Conservation (phyloP, 2,888 invertebrate genomes). For the Suillia variegata region DNA sequence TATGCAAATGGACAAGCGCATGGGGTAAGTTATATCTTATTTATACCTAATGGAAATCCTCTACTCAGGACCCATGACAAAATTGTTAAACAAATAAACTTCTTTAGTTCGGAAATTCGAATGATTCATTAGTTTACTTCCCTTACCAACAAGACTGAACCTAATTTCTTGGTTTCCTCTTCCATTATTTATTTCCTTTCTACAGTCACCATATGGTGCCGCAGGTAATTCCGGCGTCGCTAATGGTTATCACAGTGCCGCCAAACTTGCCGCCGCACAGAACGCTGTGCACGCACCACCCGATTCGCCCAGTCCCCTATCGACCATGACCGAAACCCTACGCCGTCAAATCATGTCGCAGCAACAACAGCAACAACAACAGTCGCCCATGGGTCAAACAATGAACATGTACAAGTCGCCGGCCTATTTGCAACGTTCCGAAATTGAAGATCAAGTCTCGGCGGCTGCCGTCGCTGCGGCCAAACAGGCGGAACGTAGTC, state of each 20-base stretch:
- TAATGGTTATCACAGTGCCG: slow-evolving; percentile 53
- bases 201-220: slow-evolving; percentile 43
- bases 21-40: slow-evolving; percentile 37
- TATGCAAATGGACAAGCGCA: slow-evolving; percentile 57
- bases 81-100: background rate
- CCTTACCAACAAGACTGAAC: too few relatives aligned
- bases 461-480: slow-evolving; percentile 48
- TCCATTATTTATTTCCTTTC: background rate
- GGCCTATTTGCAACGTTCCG: slow-evolving; percentile 56
- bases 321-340: slow-evolving; percentile 55
- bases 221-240: slow-evolving; percentile 37
- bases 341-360: slow-evolving; percentile 57
- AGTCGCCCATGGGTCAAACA: slow-evolving; percentile 53
- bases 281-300: slow-evolving; percentile 47
- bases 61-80: too few relatives aligned
- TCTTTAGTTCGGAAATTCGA: too few relatives aligned
- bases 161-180: too few relatives aligned
- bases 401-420: slow-evolving; percentile 60
- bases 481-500: slow-evolving; percentile 44
- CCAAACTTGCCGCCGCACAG: slow-evolving; percentile 49
- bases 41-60: too few relatives aligned
- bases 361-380: slow-evolving; percentile 41
- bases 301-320: slow-evolving; percentile 47
- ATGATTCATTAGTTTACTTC: background rate
- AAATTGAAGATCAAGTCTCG: slow-evolving; percentile 56